phyloP scores from a whole-genome alignment of 2,888 invertebrate genomes.

The Andrena hattorfiana region DNA sequence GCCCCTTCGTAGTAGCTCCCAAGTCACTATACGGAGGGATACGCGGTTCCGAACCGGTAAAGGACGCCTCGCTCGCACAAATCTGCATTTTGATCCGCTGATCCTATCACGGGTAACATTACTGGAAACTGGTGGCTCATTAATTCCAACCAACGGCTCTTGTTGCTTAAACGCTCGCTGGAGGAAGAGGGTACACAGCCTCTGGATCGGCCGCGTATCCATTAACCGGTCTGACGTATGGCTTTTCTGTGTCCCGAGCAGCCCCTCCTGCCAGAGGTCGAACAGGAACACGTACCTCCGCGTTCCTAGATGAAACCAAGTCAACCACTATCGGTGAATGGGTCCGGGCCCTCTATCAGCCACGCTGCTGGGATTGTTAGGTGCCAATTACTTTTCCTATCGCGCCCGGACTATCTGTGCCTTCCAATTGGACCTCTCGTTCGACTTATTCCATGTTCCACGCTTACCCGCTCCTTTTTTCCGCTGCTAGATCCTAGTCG shows the following conservation, averaged over 20 bases:
- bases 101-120: conserved; percentile 62
- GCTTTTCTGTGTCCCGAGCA: conserved; percentile 23
- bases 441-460: neutral
- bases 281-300: conserved; percentile 48
- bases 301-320: conserved; percentile 36
- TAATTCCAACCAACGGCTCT: conserved; percentile 62
- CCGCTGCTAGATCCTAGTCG: neutral
- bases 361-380: conserved; percentile 54
- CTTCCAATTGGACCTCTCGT: conserved; percentile 30
- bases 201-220: conserved; percentile 50
- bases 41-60: conserved; percentile 46
- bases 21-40: conserved; percentile 48
- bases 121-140: conserved; percentile 65
- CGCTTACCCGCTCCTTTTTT: neutral
- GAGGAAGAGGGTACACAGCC: conserved; percentile 24
- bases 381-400: conserved; percentile 70
- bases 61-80: conserved; percentile 44
- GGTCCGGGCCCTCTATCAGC: conserved; percentile 11
- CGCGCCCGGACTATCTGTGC: conserved; percentile 60
- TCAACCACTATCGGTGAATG: conserved; percentile 32
- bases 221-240: conserved; percentile 57
- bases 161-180: conserved; percentile 49
- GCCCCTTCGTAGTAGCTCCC: conserved; percentile 36
- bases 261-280: conserved; percentile 46
- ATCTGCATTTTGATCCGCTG: conserved; percentile 68